Evolutionary conservation across 2,888 invertebrate genomes (phyloP).

Genomic region (Drosophila pseudotalamancana): DNA sequence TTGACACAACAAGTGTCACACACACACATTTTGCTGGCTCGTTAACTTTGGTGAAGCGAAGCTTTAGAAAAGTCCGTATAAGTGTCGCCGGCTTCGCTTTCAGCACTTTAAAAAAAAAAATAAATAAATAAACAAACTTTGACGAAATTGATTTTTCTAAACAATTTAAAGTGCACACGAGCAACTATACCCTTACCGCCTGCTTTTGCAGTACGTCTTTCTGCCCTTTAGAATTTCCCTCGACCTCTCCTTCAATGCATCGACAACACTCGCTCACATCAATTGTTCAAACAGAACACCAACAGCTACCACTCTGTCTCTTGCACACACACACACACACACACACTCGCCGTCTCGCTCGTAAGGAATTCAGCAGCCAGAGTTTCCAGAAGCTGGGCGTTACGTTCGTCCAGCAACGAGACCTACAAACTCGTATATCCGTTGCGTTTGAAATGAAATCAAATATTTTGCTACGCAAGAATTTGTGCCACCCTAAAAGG

Average conservation of each 20-base stretch:
- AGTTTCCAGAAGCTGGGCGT: slow-evolving; percentile 1
- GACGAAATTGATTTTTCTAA: slow-evolving; percentile 79
- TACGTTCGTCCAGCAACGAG: slow-evolving; percentile 1
- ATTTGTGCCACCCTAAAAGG: slow-evolving; percentile 50
- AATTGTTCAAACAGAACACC: neutral
- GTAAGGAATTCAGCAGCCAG: slow-evolving; percentile 34
- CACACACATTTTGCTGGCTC: slow-evolving; percentile 42
- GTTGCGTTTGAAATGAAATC: slow-evolving; percentile 69
- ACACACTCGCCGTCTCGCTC: neutral
- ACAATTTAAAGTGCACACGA: slow-evolving; percentile 74
- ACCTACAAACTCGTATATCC: slow-evolving; percentile 8
- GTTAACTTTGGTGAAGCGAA: slow-evolving; percentile 45
- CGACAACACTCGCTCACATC: slow-evolving; percentile 7
- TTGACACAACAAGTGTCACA: slow-evolving; percentile 29
- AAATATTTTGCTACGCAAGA: slow-evolving; percentile 71
- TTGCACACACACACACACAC: neutral
- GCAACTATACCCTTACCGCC: neutral
- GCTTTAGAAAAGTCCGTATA: slow-evolving; percentile 51
- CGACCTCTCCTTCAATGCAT: neutral
- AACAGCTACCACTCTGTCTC: neutral
- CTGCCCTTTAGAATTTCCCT: too few species aligned
- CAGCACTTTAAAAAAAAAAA: too few species aligned
- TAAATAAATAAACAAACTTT: slow-evolving; percentile 62
- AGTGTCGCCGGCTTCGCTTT: slow-evolving; percentile 49
- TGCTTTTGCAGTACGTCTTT: too few species aligned